Evolutionary conservation across 2,888 invertebrate species (phyloP).

Genomic region (Erpobdella octoculata): DNA sequence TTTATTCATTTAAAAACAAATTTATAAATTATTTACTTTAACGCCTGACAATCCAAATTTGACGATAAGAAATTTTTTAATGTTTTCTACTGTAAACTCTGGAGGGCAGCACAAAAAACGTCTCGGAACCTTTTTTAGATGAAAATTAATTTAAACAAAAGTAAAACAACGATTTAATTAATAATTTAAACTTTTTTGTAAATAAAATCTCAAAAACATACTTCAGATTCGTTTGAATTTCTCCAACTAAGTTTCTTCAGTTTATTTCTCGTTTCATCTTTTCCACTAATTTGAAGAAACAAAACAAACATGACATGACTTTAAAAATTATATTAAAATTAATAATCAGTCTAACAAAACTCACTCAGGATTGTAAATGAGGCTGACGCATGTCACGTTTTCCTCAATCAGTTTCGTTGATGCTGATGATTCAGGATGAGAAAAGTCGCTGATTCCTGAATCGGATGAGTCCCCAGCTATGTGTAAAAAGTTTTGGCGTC

Average conservation of each 20-base stretch:
- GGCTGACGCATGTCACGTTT: not conserved
- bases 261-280: not conserved
- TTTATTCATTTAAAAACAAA: not conserved
- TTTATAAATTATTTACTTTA: not conserved
- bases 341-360: not conserved
- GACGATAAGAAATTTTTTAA: not conserved
- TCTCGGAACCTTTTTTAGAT: not conserved
- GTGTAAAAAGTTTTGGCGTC: not conserved
- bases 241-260: too few species aligned
- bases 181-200: too few species aligned
- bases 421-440: not conserved
- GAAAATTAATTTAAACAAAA: not conserved
- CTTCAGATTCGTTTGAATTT: too few species aligned
- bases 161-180: too few species aligned
- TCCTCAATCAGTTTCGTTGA: not conserved
- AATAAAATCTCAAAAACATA: too few species aligned
- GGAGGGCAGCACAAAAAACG: not conserved
- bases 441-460: not conserved
- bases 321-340: not conserved
- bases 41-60: not conserved
- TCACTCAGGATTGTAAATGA: slow-evolving; percentile 5
- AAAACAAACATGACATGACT: not conserved
- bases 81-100: not conserved
- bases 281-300: not conserved
- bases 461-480: not conserved